Conservation (phyloP, 2,888 invertebrate species). For the Athalia circularis region DNA sequence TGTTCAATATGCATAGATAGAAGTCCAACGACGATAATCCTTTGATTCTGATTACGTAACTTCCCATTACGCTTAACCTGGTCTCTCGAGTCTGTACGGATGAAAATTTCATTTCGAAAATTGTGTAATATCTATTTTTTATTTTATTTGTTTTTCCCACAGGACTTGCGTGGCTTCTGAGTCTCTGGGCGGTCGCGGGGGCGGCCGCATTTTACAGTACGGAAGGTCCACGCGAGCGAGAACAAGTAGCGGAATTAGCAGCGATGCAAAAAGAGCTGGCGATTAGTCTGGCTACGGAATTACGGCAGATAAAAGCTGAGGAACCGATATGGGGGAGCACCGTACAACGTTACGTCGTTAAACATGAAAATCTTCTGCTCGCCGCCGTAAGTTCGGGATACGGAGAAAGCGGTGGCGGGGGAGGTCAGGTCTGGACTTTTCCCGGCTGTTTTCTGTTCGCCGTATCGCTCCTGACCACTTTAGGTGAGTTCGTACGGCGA, state of each 20-base stretch:
- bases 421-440: conserved; percentile 81
- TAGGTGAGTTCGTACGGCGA: conserved; percentile 75
- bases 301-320: conserved; percentile 77
- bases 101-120: too few relatives aligned
- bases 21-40: background rate
- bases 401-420: conserved; percentile 74
- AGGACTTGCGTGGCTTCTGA: conserved; percentile 78
- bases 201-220: conserved; percentile 80
- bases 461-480: conserved; percentile 82
- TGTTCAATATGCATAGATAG: background rate
- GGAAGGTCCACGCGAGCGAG: conserved; percentile 80
- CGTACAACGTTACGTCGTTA: conserved; percentile 77
- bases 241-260: conserved; percentile 76
- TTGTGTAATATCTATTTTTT: too few relatives aligned
- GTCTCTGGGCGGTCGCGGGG: conserved; percentile 80
- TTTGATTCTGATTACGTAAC: background rate
- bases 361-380: conserved; percentile 78
- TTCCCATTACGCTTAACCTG: background rate
- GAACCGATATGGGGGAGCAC: conserved; percentile 80
- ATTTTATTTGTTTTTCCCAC: background rate
- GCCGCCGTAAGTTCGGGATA: conserved; percentile 77
- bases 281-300: conserved; percentile 79
- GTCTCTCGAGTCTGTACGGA: background rate
- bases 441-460: conserved; percentile 82
- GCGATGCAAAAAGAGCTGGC: conserved; percentile 79